Evolutionary conservation across 2,888 invertebrate genomes (phyloP).

Genomic region (Bruchidius siliquastri): DNA sequence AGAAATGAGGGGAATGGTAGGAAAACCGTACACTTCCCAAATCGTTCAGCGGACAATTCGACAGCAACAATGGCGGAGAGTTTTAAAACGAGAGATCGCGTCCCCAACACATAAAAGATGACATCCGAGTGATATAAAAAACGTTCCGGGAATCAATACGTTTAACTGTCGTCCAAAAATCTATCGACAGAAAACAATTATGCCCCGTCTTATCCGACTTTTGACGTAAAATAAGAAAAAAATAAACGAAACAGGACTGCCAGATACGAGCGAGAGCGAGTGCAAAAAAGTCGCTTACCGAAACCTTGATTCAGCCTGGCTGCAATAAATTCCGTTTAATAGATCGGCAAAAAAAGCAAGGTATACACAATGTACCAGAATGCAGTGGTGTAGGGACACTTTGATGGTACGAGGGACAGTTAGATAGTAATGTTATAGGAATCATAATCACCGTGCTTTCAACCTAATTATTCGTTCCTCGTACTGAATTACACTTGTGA

Average conservation of each 20-base stretch:
- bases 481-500: no score
- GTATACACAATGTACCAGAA: slow-evolving; percentile 23
- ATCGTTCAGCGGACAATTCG: neutral
- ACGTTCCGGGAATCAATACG: neutral
- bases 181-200: slow-evolving; percentile 6
- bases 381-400: slow-evolving; percentile 16
- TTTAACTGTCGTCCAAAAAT: neutral
- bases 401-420: neutral
- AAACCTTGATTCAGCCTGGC: slow-evolving; percentile 28
- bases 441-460: no score
- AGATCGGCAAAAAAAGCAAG: slow-evolving; percentile 24
- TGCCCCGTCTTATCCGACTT: slow-evolving; percentile 4
- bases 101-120: neutral
- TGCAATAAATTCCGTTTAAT: slow-evolving; percentile 32
- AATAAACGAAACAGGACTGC: slow-evolving; percentile 6
- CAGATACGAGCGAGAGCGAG: slow-evolving; percentile 4
- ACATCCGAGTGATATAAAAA: neutral
- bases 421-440: neutral
- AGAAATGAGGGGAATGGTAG: neutral
- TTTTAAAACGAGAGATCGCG: neutral
- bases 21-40: neutral
- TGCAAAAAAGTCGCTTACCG: slow-evolving; percentile 15
- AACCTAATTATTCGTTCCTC: no score
- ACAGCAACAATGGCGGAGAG: neutral
- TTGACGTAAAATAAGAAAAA: slow-evolving; percentile 8